A percentile compares a stretch with the other conserved stretches of the same genome.
Evolutionary conservation across 2,888 invertebrate species (phyloP).

Genomic region (Hyles lineata): DNA sequence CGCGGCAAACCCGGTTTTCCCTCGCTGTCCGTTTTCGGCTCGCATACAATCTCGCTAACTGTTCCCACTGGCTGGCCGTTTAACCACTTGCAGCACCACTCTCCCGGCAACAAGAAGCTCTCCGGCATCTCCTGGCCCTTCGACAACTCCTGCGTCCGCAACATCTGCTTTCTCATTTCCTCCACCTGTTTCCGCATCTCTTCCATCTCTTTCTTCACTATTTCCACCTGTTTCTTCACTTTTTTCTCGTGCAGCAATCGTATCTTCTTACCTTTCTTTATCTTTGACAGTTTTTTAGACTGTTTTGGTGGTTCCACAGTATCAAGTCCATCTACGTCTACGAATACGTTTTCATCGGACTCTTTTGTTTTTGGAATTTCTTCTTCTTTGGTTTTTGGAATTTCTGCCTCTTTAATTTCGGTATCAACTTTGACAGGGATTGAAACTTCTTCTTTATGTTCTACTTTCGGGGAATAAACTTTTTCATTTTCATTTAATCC

Average conservation of each 20-base stretch:
- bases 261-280: constrained; percentile 65
- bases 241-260: constrained; percentile 64
- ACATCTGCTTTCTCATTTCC: constrained; percentile 70
- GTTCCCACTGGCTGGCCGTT: constrained; percentile 88
- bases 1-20: constrained; percentile 74
- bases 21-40: constrained; percentile 63
- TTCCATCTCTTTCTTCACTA: constrained; percentile 68
- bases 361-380: constrained; percentile 20
- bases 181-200: constrained; percentile 72
- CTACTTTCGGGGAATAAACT: constrained; percentile 36
- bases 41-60: constrained; percentile 73
- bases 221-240: constrained; percentile 70
- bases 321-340: background rate
- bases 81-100: constrained; percentile 89
- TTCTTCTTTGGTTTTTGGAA: constrained; percentile 33
- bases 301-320: constrained; percentile 32
- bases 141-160: constrained; percentile 48
- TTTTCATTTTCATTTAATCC: constrained; percentile 56
- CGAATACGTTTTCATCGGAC: constrained; percentile 9
- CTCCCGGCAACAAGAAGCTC: constrained; percentile 73
- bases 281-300: constrained; percentile 55
- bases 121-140: constrained; percentile 55
- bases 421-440: background rate
- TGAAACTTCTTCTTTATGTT: constrained; percentile 32
- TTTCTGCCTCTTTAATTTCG: constrained; percentile 29